Percentiles rank a stretch among this genome's conserved stretches.
phyloP scores from a whole-genome alignment of 2,113 vertebrate species.

The Apteryx owenii region DNA sequence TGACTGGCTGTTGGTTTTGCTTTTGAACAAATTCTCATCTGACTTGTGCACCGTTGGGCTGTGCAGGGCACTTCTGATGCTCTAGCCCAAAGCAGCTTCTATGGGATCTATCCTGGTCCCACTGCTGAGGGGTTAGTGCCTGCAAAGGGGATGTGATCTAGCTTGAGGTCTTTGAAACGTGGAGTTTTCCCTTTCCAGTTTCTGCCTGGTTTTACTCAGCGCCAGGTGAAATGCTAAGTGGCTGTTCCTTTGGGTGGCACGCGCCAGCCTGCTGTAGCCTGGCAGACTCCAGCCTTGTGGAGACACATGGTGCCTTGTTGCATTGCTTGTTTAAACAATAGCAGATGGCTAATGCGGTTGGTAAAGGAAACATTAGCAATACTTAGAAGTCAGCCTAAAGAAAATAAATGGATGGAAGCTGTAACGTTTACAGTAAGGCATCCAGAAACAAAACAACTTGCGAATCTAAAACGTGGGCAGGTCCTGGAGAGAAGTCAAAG shows the following conservation, averaged over 20 bases:
- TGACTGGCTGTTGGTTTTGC: no score
- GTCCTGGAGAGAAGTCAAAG: neutral
- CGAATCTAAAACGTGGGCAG: neutral
- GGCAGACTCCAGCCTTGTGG: neutral
- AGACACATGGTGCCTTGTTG: neutral
- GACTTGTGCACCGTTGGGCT: no score
- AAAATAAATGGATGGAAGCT: neutral
- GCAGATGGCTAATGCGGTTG: neutral
- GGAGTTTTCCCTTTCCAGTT: neutral
- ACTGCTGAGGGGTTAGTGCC: neutral
- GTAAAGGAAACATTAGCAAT: accelerated
- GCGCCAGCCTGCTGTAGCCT: neutral
- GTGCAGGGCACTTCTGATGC: neutral
- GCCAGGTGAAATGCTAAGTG: neutral
- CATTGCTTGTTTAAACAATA: neutral
- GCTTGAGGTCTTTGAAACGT: accelerated
- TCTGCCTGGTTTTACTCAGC: neutral
- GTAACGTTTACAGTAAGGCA: neutral
- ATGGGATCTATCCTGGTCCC: neutral
- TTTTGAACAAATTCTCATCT: accelerated
- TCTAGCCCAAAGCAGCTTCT: no score
- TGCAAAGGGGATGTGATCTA: neutral
- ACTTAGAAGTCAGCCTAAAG: neutral
- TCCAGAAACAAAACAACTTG: neutral
- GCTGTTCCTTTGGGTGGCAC: neutral